Conservation (phyloP, 2,797 vertebrate species). For the Discoglossus pictus region DNA sequence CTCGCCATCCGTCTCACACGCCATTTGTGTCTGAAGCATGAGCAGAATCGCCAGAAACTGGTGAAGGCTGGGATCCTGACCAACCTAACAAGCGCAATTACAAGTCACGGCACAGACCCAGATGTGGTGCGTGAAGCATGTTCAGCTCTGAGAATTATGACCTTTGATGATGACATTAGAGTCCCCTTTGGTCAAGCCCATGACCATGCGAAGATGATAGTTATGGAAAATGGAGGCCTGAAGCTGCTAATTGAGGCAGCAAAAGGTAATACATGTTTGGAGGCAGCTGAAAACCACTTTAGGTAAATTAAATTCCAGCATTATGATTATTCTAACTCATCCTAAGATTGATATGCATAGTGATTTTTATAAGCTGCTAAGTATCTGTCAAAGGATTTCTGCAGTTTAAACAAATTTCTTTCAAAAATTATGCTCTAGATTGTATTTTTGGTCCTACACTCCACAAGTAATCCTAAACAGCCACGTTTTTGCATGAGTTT, state of each 20-base stretch:
- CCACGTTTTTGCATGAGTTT: no score
- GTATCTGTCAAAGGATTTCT: no score
- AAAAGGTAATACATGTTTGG: conserved; percentile 84
- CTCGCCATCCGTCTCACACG: conserved; percentile 69
- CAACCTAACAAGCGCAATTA: conserved; percentile 70
- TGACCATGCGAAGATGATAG: conserved; percentile 89
- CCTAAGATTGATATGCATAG: no score
- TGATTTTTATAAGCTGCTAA: no score
- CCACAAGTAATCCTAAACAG: no score
- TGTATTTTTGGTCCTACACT: no score
- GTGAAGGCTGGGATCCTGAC: conserved; percentile 78
- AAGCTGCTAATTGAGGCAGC: conserved; percentile 86
- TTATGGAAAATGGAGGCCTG: conserved; percentile 82
- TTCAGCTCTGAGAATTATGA: conserved; percentile 81
- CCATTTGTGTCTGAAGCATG: conserved; percentile 87
- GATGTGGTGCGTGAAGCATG: conserved; percentile 78
- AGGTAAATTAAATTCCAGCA: no score
- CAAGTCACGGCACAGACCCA: conserved; percentile 60
- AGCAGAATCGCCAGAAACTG: conserved; percentile 87
- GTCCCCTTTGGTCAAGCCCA: conserved; percentile 90
- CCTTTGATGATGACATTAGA: conserved; percentile 90
- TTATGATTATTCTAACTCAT: no score
- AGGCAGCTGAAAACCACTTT: no score
- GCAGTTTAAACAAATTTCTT: no score
- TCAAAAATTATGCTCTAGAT: no score